Percentiles rank a stretch among this genome's conserved stretches.
These are phyloP conservation scores for Paracyclopina nana DNA, from an alignment of 1,140 invertebrate species.

Conservation along the genomic window DNA sequence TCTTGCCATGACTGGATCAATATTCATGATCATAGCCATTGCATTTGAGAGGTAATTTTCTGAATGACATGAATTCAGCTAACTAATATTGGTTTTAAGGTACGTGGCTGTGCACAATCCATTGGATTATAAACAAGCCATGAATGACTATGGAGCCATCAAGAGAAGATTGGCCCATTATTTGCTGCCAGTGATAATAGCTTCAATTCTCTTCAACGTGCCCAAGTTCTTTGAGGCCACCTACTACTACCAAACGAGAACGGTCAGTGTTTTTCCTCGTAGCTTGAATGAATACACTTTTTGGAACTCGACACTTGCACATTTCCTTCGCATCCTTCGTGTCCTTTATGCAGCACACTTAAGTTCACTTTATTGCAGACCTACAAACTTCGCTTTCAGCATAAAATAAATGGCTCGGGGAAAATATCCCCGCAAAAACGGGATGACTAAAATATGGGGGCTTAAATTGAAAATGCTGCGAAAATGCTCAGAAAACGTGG, in stretches of 20 bases:
- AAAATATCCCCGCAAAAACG: no score
- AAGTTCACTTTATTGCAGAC: no score
- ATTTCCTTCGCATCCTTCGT: no score
- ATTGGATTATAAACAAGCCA: conserved; percentile 8
- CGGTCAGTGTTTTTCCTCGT: no score
- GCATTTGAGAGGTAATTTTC: conserved; percentile 4
- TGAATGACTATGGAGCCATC: conserved; percentile 9
- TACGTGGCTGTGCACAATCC: conserved; percentile 10
- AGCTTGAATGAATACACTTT: no score
- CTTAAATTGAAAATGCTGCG: no score
- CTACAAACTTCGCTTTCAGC: no score
- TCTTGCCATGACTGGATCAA: conserved; percentile 10
- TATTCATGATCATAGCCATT: conserved; percentile 10
- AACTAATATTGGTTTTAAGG: neutral
- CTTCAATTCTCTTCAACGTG: conserved; percentile 1
- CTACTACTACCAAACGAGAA: neutral
- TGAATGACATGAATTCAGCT: neutral
- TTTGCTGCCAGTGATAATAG: conserved; percentile 5
- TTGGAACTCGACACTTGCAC: no score
- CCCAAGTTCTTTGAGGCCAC: conserved; percentile 6
- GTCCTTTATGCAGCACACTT: no score
- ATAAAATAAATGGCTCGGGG: no score
- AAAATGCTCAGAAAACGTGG: no score
- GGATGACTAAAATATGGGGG: no score
- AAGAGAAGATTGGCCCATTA: neutral